A percentile compares a stretch with the other conserved stretches of the same genome.
Conservation (phyloP, 2,888 invertebrate genomes). For the Gortyna flavago region DNA sequence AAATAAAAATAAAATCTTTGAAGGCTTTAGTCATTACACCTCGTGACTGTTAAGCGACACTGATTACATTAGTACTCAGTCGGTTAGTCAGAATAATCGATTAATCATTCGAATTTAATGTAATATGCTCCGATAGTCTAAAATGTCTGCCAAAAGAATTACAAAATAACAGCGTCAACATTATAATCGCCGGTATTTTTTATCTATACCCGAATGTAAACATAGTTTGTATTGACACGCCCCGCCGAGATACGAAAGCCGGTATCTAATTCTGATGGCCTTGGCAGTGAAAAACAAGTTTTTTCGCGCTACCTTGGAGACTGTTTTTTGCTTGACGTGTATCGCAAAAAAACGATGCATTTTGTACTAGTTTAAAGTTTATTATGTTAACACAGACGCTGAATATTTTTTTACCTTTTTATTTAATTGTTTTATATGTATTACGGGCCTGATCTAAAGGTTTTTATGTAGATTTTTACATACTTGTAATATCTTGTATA, state of each 20-base stretch:
- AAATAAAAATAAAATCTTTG: constrained; percentile 36
- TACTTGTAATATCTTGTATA: constrained; percentile 47
- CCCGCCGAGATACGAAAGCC: constrained; percentile 80
- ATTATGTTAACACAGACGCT: constrained; percentile 52
- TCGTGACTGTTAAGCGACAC: constrained; percentile 21
- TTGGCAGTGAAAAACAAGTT: constrained; percentile 89
- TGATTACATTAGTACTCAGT: constrained; percentile 36
- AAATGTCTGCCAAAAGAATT: constrained; percentile 49
- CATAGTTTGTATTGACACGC: constrained; percentile 85
- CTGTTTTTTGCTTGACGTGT: constrained; percentile 76
- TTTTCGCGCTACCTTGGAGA: constrained; percentile 81
- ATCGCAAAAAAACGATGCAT: constrained; percentile 67
- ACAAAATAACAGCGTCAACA: constrained; percentile 60
- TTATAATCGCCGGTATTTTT: constrained; percentile 75
- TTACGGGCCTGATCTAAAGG: constrained; percentile 32
- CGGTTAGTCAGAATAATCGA: constrained; percentile 20
- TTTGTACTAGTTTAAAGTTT: constrained; percentile 60
- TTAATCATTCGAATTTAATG: constrained; percentile 27
- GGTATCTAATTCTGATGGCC: constrained; percentile 88
- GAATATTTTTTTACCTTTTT: constrained; percentile 35
- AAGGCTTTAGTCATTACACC: constrained; percentile 22
- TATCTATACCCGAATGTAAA: constrained; percentile 83
- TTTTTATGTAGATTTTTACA: constrained; percentile 39
- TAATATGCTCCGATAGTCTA: constrained; percentile 13
- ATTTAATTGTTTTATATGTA: constrained; percentile 38